Percentiles rank a stretch among this genome's conserved stretches.
Evolutionary conservation across 2,797 vertebrate genomes (phyloP).

Genomic region (Atherinosoma microstoma): DNA sequence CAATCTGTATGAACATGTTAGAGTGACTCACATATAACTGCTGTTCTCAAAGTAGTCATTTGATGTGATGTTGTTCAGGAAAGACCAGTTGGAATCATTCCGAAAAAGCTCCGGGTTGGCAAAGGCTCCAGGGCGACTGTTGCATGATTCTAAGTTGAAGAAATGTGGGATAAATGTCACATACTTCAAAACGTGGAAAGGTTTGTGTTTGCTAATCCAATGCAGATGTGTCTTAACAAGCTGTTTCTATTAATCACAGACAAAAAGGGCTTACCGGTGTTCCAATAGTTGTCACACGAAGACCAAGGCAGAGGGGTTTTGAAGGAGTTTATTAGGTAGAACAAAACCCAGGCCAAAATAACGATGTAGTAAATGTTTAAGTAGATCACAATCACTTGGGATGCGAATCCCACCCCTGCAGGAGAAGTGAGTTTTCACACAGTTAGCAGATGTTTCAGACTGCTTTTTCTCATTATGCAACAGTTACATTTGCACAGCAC

Average conservation of each 20-base stretch:
- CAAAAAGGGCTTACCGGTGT: conserved; percentile 83
- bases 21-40: conserved; percentile 57
- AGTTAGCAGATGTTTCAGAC: neutral
- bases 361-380: conserved; percentile 92
- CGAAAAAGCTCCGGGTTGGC: conserved; percentile 53
- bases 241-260: accelerated
- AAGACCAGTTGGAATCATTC: conserved; percentile 63
- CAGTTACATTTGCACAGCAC: neutral
- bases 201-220: neutral
- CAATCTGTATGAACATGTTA: neutral
- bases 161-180: neutral
- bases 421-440: conserved; percentile 18
- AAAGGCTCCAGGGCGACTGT: neutral
- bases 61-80: conserved; percentile 64
- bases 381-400: conserved; percentile 89
- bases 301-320: conserved; percentile 88
- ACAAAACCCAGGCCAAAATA: conserved; percentile 90
- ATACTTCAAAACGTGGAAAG: neutral
- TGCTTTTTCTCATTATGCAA: neutral
- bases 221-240: conserved; percentile 13
- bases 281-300: conserved; percentile 90
- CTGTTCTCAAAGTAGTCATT: neutral
- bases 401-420: conserved; percentile 90
- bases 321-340: conserved; percentile 92
- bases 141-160: conserved; percentile 56